These are phyloP conservation scores for Anastrepha obliqua DNA, from an alignment of 1,140 invertebrate species.

Conservation along the genomic window DNA sequence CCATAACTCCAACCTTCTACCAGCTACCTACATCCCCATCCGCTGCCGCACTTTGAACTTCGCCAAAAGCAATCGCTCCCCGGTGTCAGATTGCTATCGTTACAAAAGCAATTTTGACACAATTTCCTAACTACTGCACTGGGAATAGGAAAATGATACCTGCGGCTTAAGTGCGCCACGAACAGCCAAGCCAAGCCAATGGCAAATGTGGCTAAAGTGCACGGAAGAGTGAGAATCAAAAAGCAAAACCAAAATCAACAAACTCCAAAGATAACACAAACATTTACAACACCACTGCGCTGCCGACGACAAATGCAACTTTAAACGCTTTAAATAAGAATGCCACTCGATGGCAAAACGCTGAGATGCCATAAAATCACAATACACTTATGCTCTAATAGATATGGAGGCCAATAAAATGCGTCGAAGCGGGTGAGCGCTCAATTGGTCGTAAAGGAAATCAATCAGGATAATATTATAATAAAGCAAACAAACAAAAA, in stretches of 20 bases:
- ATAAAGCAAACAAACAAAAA: slow-evolving; percentile 26
- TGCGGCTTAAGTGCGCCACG: slow-evolving; percentile 12
- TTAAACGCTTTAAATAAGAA: slow-evolving; percentile 38
- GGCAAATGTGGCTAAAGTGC: not conserved
- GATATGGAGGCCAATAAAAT: slow-evolving; percentile 38
- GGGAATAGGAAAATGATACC: slow-evolving; percentile 47
- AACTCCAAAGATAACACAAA: slow-evolving; percentile 8
- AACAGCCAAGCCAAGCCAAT: not conserved
- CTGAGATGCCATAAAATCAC: slow-evolving; percentile 48
- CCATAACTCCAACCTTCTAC: not conserved
- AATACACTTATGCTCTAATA: slow-evolving; percentile 48
- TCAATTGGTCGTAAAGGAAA: slow-evolving; percentile 51
- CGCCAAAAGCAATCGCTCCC: slow-evolving; percentile 1
- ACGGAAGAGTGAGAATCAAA: not conserved
- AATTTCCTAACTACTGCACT: slow-evolving; percentile 41
- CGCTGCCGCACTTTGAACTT: not conserved
- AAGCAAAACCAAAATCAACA: slow-evolving; percentile 3
- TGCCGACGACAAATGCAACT: not conserved
- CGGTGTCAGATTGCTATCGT: slow-evolving; percentile 37
- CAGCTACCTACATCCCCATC: not conserved
- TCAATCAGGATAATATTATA: slow-evolving; percentile 50
- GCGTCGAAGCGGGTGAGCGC: not conserved
- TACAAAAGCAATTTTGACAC: slow-evolving; percentile 49
- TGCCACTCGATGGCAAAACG: not conserved
- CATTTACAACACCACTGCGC: not conserved